A percentile compares a stretch with the other conserved stretches of the same genome.
These are phyloP conservation scores for Heliconius cydno DNA, from an alignment of 2,888 invertebrate species.

Conservation along the genomic window DNA sequence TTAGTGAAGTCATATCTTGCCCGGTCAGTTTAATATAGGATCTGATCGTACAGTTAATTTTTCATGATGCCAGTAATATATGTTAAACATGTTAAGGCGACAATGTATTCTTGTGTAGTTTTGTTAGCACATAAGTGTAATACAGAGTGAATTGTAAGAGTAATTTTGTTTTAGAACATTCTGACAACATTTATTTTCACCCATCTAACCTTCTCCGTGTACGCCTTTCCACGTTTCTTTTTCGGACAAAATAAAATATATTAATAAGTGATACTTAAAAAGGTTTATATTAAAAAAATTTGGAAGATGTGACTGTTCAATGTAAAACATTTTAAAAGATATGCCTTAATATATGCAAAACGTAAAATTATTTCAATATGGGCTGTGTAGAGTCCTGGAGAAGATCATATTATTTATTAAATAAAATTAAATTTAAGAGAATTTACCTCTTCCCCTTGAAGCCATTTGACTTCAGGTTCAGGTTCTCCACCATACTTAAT, in stretches of 20 bases:
- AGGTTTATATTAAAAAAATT: not conserved
- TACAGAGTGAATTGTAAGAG: conserved; percentile 57
- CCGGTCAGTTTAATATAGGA: not conserved
- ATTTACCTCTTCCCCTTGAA: conserved; percentile 89
- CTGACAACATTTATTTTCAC: conserved; percentile 74
- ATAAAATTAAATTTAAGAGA: not conserved
- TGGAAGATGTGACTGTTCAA: not conserved
- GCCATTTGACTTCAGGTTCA: conserved; percentile 96
- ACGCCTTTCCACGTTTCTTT: conserved; percentile 89
- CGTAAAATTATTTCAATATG: not conserved
- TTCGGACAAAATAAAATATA: conserved; percentile 79
- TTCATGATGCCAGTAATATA: conserved; percentile 30
- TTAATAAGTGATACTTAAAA: conserved; percentile 52
- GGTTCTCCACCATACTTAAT: conserved; percentile 99
- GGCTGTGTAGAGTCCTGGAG: not conserved
- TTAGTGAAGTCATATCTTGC: conserved; percentile 1
- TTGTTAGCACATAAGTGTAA: conserved; percentile 71
- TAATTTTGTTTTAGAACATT: conserved; percentile 67
- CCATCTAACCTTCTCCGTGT: conserved; percentile 90
- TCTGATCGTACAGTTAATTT: not conserved
- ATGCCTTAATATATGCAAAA: not conserved
- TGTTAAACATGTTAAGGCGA: conserved; percentile 45
- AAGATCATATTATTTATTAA: not conserved
- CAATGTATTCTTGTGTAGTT: conserved; percentile 54
- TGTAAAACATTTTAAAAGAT: not conserved